A percentile compares a stretch with the other conserved stretches of the same genome.
Conservation (phyloP, 2,888 invertebrate species). For the Netelia virgata region DNA sequence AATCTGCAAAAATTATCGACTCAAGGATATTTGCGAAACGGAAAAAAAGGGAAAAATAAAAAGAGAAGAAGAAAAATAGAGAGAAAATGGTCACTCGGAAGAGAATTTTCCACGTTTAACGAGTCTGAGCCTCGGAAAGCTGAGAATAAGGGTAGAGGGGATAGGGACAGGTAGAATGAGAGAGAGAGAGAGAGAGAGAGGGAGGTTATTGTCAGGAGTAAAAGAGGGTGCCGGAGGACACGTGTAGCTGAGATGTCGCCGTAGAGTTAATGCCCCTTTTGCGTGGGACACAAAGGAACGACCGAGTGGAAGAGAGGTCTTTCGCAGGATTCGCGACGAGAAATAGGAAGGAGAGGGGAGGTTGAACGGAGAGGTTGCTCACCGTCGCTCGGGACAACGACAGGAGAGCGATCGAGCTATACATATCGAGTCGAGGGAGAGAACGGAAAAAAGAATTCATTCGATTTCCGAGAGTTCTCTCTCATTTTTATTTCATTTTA, state of each 20-base stretch:
- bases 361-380: conserved; percentile 43
- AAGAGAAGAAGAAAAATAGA: no score
- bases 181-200: conserved; percentile 57
- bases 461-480: background rate
- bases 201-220: conserved; percentile 20
- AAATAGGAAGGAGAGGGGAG: conserved; percentile 29
- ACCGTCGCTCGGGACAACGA: conserved; percentile 60
- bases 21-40: no score
- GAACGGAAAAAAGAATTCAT: background rate
- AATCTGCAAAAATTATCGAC: no score
- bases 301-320: conserved; percentile 18
- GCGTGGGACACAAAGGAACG: conserved; percentile 52
- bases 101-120: no score
- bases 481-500: no score
- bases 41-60: no score
- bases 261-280: conserved; percentile 47
- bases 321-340: conserved; percentile 12
- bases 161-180: conserved; percentile 34
- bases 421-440: background rate
- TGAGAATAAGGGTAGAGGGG: background rate
- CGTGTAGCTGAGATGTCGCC: conserved; percentile 37
- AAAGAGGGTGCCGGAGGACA: conserved; percentile 20
- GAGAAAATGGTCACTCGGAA: no score
- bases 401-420: conserved; percentile 34
- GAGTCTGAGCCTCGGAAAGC: no score